phyloP scores from a whole-genome alignment of 2,797 vertebrate species.

The Pachyuromys duprasi region DNA sequence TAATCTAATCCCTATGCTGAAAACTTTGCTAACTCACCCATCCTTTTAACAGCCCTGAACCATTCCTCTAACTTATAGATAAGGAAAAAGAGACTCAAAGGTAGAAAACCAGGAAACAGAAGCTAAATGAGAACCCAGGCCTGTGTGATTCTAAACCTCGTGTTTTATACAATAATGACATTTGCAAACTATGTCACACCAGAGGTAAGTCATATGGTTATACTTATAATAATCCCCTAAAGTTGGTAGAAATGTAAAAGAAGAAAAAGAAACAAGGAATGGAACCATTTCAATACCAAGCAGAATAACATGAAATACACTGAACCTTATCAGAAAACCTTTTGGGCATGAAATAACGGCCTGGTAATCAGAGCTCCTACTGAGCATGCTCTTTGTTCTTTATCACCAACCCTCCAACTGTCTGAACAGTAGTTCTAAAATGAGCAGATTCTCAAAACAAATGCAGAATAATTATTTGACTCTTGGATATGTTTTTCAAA shows the following conservation, averaged over 20 bases:
- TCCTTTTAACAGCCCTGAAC: not conserved
- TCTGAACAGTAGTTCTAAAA: slow-evolving; percentile 37
- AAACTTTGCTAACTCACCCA: not conserved
- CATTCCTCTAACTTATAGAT: not conserved
- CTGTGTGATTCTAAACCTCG: not conserved
- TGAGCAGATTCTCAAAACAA: slow-evolving; percentile 19
- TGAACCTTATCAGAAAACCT: not conserved
- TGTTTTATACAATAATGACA: not conserved
- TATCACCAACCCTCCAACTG: not conserved
- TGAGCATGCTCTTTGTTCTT: not conserved
- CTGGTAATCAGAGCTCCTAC: not conserved
- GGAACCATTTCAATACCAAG: slow-evolving; percentile 1
- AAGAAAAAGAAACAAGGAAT: slow-evolving; percentile 44
- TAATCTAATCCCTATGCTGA: not conserved
- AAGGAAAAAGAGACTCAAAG: not conserved
- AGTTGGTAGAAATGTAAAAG: not conserved
- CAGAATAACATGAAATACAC: not conserved
- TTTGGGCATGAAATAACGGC: not conserved
- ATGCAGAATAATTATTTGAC: slow-evolving; percentile 11
- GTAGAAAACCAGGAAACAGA: not conserved
- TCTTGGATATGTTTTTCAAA: slow-evolving; percentile 31
- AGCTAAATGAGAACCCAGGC: not conserved
- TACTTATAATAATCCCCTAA: not conserved
- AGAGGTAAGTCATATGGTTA: not conserved
- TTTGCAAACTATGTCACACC: not conserved